phyloP scores from a whole-genome alignment of 2,888 invertebrate species.

The Pogonocherus hispidulus region DNA sequence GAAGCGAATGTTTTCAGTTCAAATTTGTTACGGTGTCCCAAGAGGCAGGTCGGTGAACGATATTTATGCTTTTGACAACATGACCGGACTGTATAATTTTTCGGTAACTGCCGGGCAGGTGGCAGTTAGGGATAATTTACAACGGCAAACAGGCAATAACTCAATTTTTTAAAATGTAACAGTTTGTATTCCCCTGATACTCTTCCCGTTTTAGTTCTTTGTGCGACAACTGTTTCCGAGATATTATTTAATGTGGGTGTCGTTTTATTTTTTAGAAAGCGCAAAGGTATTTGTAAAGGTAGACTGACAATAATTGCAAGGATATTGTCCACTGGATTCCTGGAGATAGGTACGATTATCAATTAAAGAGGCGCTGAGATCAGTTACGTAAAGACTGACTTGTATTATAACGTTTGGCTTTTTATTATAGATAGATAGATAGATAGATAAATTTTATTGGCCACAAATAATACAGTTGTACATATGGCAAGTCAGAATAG shows the following conservation, averaged over 20 bases:
- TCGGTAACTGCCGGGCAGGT: slow-evolving; percentile 23
- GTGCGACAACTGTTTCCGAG: neutral
- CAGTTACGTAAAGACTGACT: too few relatives aligned
- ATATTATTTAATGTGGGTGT: neutral
- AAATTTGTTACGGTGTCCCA: slow-evolving; percentile 39
- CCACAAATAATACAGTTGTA: too few relatives aligned
- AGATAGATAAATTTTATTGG: too few relatives aligned
- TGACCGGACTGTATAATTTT: slow-evolving; percentile 27
- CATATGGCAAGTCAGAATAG: too few relatives aligned
- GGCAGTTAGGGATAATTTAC: slow-evolving; percentile 35
- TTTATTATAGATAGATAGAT: too few relatives aligned
- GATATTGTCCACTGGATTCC: neutral
- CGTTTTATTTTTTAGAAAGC: neutral
- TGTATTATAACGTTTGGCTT: too few relatives aligned
- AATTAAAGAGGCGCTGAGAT: too few relatives aligned
- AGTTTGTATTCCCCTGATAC: slow-evolving; percentile 9
- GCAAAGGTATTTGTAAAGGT: too few relatives aligned
- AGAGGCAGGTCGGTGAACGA: slow-evolving; percentile 38
- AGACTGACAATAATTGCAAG: too few relatives aligned
- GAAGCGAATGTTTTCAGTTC: slow-evolving; percentile 37
- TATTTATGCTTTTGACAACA: slow-evolving; percentile 16
- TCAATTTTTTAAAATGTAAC: slow-evolving; percentile 27
- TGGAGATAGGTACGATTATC: too few relatives aligned
- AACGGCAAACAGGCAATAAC: slow-evolving; percentile 28
- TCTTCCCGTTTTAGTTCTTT: slow-evolving; percentile 6